Evolutionary conservation across 1,140 invertebrate species (phyloP).

Genomic region (Callitettix versicolor): DNA sequence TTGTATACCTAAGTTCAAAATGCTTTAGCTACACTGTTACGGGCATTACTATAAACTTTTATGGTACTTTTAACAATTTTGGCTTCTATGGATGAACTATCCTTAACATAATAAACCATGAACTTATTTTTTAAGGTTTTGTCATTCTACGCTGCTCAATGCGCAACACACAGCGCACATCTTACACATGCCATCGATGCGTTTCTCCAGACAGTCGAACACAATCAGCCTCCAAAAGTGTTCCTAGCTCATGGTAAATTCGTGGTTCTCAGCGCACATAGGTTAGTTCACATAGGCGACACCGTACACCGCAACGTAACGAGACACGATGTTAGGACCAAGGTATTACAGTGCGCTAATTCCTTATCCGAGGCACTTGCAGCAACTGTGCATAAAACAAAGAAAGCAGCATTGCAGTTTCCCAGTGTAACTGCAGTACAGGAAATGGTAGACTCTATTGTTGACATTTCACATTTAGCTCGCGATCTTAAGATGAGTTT

Average conservation of each 20-base stretch:
- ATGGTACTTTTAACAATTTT: no score
- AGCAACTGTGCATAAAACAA: slow-evolving; percentile 74
- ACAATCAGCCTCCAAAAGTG: slow-evolving; percentile 83
- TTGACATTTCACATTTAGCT: slow-evolving; percentile 67
- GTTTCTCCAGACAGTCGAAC: slow-evolving; percentile 81
- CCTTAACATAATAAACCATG: no score
- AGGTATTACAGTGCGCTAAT: slow-evolving; percentile 69
- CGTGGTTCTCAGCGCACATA: slow-evolving; percentile 83
- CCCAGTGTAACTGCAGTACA: slow-evolving; percentile 81
- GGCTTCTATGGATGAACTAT: no score
- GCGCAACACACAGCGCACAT: slow-evolving; percentile 69
- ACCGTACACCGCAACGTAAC: slow-evolving; percentile 73
- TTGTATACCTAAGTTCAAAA: no score
- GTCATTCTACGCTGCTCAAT: slow-evolving; percentile 75
- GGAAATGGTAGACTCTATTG: slow-evolving; percentile 85
- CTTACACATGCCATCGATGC: slow-evolving; percentile 83
- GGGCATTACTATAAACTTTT: no score
- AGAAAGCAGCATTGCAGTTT: slow-evolving; percentile 80
- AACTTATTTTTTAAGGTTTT: slow-evolving; percentile 50
- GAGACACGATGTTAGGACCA: slow-evolving; percentile 55
- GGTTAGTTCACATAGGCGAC: slow-evolving; percentile 87
- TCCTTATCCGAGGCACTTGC: slow-evolving; percentile 73
- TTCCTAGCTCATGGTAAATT: slow-evolving; percentile 85
- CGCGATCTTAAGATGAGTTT: slow-evolving; percentile 61
- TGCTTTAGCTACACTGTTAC: no score